Evolutionary conservation across 2,113 vertebrate genomes (phyloP), one percentile per base, ranked within the genome.

Genomic region (Excalfactoria chinensis): DNA sequence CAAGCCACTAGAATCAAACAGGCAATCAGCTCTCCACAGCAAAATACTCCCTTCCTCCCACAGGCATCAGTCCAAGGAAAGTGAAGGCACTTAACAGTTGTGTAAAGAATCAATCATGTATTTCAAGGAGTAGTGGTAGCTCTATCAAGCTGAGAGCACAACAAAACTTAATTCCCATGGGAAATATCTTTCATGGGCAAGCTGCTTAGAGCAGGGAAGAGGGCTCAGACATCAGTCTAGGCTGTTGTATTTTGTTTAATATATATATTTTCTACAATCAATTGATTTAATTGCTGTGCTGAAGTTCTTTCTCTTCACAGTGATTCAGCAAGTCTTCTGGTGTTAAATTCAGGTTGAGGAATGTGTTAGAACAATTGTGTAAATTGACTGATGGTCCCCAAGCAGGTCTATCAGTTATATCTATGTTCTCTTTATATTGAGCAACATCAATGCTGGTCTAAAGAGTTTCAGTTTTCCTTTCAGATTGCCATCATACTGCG

Each of bases 51-150:
- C 96, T 91, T 92, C 93, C 94, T 96, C 95, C 96, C 95, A 96
- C 89, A 95, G 93, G 89, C 93, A 91, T 96, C 94, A 95, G 94
- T 93, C 93, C 94, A 95, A 95, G 78, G 93, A 91, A 93, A 93
- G 89, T 58, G 89, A 94, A 96, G 93, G 91, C 88, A 96, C 94
- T 95, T 96, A 96, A 93, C 93, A 95, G 94, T 68, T 62, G 2
- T 93, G 93, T 93, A 95, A 96, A 96, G 96, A 95, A 96, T 96
- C 95, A 96, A 94, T 96, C 95, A 95, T 81, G 93, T 96, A 90
- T 96, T 96, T 96, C 94, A 96, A 96, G 89, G 86, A 92, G 91
- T 85, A 90, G 90, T 11, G 0, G 93, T 78, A 64, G 93, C 72
- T 96, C 91, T 92, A 77, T 93, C 91, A 96, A 87, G 91, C 91